A percentile compares a stretch with the other conserved stretches of the same genome.
Evolutionary conservation across 2,113 vertebrate genomes (phyloP).

Genomic region (Pteruthius melanotis): DNA sequence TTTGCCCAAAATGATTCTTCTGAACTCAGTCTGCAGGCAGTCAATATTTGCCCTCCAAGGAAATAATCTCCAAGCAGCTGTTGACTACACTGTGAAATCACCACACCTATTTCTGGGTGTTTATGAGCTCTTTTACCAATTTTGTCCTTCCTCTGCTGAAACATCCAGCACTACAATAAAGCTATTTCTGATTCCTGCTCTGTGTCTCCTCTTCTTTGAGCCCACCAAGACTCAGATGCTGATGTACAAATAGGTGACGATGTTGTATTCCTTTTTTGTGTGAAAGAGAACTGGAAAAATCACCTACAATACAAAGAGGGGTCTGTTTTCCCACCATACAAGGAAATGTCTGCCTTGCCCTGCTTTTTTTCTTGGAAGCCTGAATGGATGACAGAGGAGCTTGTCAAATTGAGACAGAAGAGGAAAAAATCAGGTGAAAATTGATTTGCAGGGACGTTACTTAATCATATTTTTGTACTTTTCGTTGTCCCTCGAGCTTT

Average conservation of each 20-base stretch:
- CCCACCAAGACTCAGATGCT: background rate
- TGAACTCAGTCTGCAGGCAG: background rate
- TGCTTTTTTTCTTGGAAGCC: background rate
- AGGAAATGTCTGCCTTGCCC: background rate
- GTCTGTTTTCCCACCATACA: background rate
- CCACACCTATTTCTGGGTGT: background rate
- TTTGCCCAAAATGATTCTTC: background rate
- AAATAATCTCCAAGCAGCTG: background rate
- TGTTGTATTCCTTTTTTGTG: background rate
- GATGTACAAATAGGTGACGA: background rate
- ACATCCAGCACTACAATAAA: background rate
- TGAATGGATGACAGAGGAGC: background rate
- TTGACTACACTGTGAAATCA: background rate
- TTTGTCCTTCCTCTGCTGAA: background rate
- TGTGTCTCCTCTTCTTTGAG: background rate
- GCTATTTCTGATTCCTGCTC: background rate
- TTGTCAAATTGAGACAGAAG: background rate
- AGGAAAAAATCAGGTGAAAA: background rate
- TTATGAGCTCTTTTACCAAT: background rate
- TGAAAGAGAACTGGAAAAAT: background rate
- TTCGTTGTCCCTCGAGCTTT: background rate
- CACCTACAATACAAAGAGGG: background rate
- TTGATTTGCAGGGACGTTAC: background rate
- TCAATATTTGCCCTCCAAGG: background rate
- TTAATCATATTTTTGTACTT: background rate